A percentile compares a stretch with the other conserved stretches of the same genome.
Evolutionary conservation across 2,113 vertebrate species (phyloP).

Genomic region (Oreochromis tanganicae): DNA sequence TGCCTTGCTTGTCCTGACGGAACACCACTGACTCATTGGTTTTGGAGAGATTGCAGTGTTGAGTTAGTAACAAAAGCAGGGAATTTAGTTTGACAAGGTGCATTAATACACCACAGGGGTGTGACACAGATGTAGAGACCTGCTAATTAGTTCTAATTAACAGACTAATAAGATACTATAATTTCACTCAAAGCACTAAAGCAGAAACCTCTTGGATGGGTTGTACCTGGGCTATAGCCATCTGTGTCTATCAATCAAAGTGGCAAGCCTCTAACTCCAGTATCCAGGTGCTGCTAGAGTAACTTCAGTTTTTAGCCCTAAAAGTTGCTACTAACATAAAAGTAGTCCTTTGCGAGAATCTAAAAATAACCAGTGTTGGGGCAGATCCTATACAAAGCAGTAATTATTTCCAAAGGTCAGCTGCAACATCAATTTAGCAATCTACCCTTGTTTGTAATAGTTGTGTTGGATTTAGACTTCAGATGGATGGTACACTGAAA

Average conservation of each 20-base stretch:
- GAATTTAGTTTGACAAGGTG: neutral
- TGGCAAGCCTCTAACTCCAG: neutral
- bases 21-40: neutral
- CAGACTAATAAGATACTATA: neutral
- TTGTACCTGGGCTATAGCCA: neutral
- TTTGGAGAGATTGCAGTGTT: neutral
- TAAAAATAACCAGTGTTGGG: neutral
- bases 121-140: neutral
- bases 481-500: neutral
- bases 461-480: neutral
- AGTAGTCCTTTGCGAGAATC: neutral
- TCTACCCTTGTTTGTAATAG: neutral
- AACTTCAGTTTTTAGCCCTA: neutral
- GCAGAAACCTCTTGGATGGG: neutral
- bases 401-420: neutral
- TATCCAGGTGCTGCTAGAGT: neutral
- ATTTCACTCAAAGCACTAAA: neutral
- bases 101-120: neutral
- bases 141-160: neutral
- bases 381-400: neutral
- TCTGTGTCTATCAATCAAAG: neutral
- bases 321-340: neutral
- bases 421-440: neutral
- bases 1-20: accelerated
- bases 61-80: neutral